Conservation (phyloP, 2,113 vertebrate species). For the Vidua chalybeata region DNA sequence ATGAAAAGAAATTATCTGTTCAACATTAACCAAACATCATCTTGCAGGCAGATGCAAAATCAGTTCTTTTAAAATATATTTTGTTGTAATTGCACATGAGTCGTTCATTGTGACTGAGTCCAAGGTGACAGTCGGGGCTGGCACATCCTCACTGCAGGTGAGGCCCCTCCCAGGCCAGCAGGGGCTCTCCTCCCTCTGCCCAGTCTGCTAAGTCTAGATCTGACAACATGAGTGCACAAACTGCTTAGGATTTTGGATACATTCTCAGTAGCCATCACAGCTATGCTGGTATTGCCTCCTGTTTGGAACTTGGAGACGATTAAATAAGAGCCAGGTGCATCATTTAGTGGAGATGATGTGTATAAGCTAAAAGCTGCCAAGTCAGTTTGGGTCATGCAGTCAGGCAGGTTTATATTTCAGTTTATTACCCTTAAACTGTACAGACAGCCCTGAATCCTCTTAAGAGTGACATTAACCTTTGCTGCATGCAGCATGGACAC, state of each 20-base stretch:
- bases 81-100: neutral
- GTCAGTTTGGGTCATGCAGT: neutral
- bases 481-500: neutral
- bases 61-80: neutral
- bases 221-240: neutral
- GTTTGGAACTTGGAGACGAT: neutral
- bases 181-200: neutral
- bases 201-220: neutral
- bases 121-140: neutral
- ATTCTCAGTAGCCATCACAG: neutral
- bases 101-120: neutral
- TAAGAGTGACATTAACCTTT: neutral
- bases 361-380: neutral
- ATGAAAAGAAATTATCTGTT: neutral
- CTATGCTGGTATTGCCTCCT: neutral
- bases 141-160: accelerated
- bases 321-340: neutral
- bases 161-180: neutral
- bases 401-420: neutral
- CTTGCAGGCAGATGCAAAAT: neutral
- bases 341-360: neutral
- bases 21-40: neutral
- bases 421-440: neutral
- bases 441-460: neutral
- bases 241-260: neutral